These are phyloP conservation scores for Pithys albifrons DNA, from an alignment of 2,113 vertebrate species.

Conservation along the genomic window DNA sequence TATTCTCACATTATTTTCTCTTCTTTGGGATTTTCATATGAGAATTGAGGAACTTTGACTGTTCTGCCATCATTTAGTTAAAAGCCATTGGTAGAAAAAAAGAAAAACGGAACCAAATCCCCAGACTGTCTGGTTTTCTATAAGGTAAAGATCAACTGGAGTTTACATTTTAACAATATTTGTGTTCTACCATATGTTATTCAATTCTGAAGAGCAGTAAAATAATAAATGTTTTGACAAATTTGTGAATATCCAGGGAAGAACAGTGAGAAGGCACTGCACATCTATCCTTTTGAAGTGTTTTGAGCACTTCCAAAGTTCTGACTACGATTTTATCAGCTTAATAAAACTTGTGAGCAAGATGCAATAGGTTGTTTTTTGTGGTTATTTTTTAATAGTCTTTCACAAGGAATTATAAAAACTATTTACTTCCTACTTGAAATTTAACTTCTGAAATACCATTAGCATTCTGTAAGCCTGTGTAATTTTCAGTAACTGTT, in stretches of 20 bases:
- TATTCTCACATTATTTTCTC: not conserved
- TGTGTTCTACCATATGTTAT: not conserved
- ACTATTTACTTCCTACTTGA: not conserved
- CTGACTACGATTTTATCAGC: not conserved
- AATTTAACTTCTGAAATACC: not conserved
- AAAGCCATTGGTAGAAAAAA: not conserved
- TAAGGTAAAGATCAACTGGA: not conserved
- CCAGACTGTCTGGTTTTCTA: not conserved
- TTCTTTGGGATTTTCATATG: not conserved
- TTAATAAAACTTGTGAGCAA: not conserved
- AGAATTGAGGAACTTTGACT: not conserved
- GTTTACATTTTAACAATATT: not conserved
- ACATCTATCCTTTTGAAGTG: not conserved
- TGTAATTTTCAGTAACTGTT: not conserved
- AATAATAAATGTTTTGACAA: not conserved
- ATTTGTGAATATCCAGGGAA: not conserved
- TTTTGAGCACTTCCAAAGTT: not conserved
- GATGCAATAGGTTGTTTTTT: not conserved
- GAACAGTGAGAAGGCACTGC: not conserved
- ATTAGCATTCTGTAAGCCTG: not conserved
- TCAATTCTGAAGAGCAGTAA: not conserved
- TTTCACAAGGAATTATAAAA: not conserved
- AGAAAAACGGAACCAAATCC: not conserved
- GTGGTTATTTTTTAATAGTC: not conserved
- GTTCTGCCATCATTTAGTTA: not conserved